These are phyloP conservation scores for Cepphus grylle DNA, from an alignment of 2,113 vertebrate genomes.

Conservation along the genomic window DNA sequence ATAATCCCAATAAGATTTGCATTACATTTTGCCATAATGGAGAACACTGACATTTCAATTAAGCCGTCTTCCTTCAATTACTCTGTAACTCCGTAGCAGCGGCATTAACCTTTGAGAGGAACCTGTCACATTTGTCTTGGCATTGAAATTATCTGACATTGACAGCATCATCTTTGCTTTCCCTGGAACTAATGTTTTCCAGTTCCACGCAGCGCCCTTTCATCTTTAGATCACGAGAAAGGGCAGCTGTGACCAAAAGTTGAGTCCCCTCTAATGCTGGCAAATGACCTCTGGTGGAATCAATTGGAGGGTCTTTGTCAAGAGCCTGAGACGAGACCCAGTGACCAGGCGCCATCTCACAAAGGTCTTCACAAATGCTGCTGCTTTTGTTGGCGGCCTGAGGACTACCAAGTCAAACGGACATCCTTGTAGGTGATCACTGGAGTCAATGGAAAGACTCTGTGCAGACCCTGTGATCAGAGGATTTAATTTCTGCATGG, in stretches of 20 bases:
- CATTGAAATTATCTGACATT: conserved; percentile 47
- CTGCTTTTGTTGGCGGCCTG: neutral
- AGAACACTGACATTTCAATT: conserved; percentile 63
- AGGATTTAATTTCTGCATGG: neutral
- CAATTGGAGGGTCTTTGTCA: neutral
- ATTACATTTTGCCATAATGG: conserved; percentile 50
- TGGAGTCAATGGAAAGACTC: neutral
- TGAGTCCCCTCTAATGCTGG: neutral
- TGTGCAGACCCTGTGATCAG: neutral
- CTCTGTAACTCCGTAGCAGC: neutral
- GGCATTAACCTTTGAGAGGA: conserved; percentile 59
- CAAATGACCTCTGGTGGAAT: neutral
- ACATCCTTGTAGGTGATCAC: neutral
- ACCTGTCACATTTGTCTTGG: conserved; percentile 45
- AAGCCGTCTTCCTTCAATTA: conserved; percentile 18
- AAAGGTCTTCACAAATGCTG: neutral
- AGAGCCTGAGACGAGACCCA: neutral
- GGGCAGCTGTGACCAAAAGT: conserved; percentile 13
- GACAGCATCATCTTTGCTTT: conserved; percentile 58
- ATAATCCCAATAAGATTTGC: conserved; percentile 50
- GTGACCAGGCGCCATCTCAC: neutral
- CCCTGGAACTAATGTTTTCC: conserved; percentile 26
- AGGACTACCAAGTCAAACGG: neutral
- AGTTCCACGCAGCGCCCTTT: neutral
- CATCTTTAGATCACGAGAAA: neutral